Base-by-base conservation (phyloP, 2,888 invertebrate genomes). In the Limnephilus rhombicus region DNA sequence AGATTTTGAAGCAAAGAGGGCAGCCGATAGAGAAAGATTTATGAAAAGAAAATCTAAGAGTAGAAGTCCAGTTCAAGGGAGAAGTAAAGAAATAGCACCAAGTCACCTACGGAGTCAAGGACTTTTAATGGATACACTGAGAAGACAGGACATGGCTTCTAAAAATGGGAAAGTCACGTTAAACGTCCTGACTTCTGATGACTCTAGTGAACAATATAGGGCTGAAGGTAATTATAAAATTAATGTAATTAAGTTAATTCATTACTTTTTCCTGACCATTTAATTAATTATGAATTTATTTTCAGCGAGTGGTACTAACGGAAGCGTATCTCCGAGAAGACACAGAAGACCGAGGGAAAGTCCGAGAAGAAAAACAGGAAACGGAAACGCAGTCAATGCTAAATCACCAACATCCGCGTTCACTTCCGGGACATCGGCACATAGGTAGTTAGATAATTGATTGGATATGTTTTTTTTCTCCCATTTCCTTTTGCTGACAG, bases 321-420 rank as follows among this genome's bases (percentile, higher is more conserved):
- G 96, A 85, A 96, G 95, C 94, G 94, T 96, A 93, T 97, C 97
- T 18, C 97, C 97, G 85, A 96, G 97, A 93, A 97, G 97, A 95
- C 96, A 96, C 93, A 96, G 97, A 94, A 96, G 97, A 92, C 95
- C 96, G 91, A 96, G 97, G 92, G 97, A 98, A 93, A 97, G 97
- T 94, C 97, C 97, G 1, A 95, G 97, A 94, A 96, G 97, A 94
- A 97, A 97, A 95, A 97, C 97, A 49, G 95, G 95, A n/a, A 95
- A 96, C 93, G 96, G 96, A 94, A 96, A 96, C 86, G 95, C 95
- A 91, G 95, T 95, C 91, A 90, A 86, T 92, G 96, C 96, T 0
- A 96, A 97, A 94, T 97, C 97, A 85, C 97, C 97, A 15, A 96
- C 95, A 18, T 94, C 95, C 87, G 95, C 94, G 93, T 96, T 96